Evolutionary conservation across 2,113 vertebrate species (phyloP), one percentile per base, ranked within the genome.

Genomic region (Chauna torquata): DNA sequence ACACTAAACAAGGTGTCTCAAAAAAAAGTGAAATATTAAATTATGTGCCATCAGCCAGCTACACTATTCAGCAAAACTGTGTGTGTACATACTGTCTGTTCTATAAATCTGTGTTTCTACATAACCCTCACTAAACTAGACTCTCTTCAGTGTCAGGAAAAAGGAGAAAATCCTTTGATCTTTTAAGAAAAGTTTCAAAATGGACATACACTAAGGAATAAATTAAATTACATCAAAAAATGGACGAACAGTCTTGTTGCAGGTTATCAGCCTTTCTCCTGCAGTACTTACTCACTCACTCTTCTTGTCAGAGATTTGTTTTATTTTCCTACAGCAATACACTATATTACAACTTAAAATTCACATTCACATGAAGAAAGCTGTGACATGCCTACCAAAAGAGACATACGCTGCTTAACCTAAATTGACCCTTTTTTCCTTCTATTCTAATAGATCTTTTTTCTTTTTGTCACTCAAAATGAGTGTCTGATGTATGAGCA

Each of bases 401-500:
- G 94, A 98, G 95, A 97, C 92, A 28, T 90, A 66, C 86, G 45
- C 97, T 94, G 95, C 95, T 98, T 97, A 95, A 97, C 97, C 97
- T 97, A 96, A 97, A 96, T 94, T 98, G 98, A 98, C 98, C 98
- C 96, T 97, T 98, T 95, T 96, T 97, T 85, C 97, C 94, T 97
- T 97, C 96, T 96, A 86, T 97, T 98, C 97, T 97, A 98, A 98
- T 97, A 98, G 98, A 98, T 97, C 95, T 97, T 97, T 97, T 97
- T 96, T 88, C 97, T 97, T 97, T 98, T 98, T 98, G 98, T 98
- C 99, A 98, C 98, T 99, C 98, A 98, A 98, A 98, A 98, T 97
- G 97, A 98, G 97, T 82, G 98, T 98, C 98, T 98, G 98, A 98
- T 98, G 96, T 97, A 98, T 85, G 86, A 97, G 97, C 98, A 98